Base-by-base conservation (phyloP, 2,113 vertebrate genomes). In the Cariama cristata region DNA sequence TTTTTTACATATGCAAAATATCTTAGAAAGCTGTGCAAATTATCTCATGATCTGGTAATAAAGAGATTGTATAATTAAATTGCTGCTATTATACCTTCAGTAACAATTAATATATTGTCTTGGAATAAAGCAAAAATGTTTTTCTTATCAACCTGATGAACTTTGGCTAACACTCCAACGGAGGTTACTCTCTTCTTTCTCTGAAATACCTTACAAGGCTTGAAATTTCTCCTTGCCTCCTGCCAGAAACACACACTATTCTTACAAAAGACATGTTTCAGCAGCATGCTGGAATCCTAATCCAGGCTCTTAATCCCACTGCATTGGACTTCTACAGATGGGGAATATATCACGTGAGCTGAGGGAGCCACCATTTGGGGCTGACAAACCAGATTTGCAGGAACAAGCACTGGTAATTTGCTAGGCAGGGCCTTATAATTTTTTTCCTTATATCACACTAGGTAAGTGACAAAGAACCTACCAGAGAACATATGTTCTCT, bases 401-500 rank as follows among this genome's bases (percentile, higher is more conserved):
- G 59, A 90, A 72, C 69, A 81, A 89, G 47, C 40, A 40, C 64
- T 40, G 58, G 69, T 80, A 92, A 86, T 81, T 50, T 81, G 58
- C 71, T 90, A 86, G 81, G 81, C 64, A 93, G 86, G 47, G 64
- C 71, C 77, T 93, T 23, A 27, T 81, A n/a, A n/a, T 45, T 75
- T 80, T 86, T 89, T 79, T 86, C 68, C 76, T 82, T 82, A 32
- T 67, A 77, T 40, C 64, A 56, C 47, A 62, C 58, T 67, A 93
- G 75, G 76, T 90, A 92, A 91, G 30, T 89, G 69, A 92, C 64
- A 94, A 86, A 81, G 75, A 88, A 89, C 59, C 59, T 85, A 76
- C 79, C 59, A 64, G 64, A 82, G 69, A 94, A 94, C 85, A 81
- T 94, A 92, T 85, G 75, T 81, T 88, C 84, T 56, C 79, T 85